A percentile compares a stretch with the other conserved stretches of the same genome.
Evolutionary conservation across 23 tunicate species (phyloP).

Genomic region (Trididemnum nubilum): DNA sequence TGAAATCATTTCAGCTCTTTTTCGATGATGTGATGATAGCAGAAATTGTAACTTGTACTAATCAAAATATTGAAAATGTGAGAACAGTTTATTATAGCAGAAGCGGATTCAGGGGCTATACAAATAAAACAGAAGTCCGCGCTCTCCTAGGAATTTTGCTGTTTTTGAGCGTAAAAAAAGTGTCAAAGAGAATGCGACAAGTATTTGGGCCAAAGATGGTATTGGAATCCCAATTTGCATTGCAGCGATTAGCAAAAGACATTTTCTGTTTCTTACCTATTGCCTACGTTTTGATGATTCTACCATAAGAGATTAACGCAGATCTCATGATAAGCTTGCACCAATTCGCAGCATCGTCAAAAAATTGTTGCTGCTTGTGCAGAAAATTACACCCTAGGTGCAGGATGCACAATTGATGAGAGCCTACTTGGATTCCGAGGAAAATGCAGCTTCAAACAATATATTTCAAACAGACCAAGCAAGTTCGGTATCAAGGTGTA

Average conservation of each 20-base stretch:
- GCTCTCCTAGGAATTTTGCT: constrained; percentile 33
- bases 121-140: constrained; percentile 24
- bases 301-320: background rate
- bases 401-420: constrained; percentile 26
- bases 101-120: constrained; percentile 9
- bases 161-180: constrained; percentile 18
- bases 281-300: constrained; percentile 25
- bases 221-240: constrained; percentile 15
- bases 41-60: constrained; percentile 25
- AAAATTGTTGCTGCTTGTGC: constrained; percentile 15
- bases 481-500: constrained; percentile 26
- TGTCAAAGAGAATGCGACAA: constrained; percentile 8
- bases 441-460: constrained; percentile 19
- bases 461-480: constrained; percentile 29
- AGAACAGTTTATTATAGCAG: constrained; percentile 12
- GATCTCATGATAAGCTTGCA: constrained; percentile 16
- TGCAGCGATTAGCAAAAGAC: constrained; percentile 11
- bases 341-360: constrained; percentile 7
- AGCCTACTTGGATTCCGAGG: constrained; percentile 28
- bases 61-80: constrained; percentile 23
- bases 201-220: constrained; percentile 25
- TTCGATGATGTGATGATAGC: constrained; percentile 14
- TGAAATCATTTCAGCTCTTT: constrained; percentile 25
- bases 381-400: constrained; percentile 21
- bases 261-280: constrained; percentile 14